Evolutionary conservation across 2,888 invertebrate genomes (phyloP), one percentile per base, ranked within the genome.

Genomic region (Drosophila vallismaia): DNA sequence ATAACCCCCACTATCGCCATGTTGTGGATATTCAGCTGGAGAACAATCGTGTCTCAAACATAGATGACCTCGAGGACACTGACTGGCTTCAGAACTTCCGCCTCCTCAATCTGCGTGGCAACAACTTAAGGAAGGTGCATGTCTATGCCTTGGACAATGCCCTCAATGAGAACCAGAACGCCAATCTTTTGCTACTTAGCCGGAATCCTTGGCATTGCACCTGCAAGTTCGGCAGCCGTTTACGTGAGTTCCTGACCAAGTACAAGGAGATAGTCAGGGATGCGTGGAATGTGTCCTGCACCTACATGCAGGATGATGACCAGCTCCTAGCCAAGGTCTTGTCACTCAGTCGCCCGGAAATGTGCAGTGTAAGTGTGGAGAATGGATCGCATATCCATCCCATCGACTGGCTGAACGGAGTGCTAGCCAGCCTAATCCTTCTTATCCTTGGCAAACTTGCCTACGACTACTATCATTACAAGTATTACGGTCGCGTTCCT

Each of bases 191-290:
- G 31, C 94, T 93, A 83, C 92, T 97, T 0, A 95, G 96, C 0
- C 92, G 93, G 71, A 97, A 97, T 91, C 96, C 96, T 0, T 97
- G 96, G 96, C 93, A 94, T 28, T 97, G 97, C 88, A 95, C 96
- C 83, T 97, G 97, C 77, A 93, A 94, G 74, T 96, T 95, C 90
- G 95, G 95, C 4, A 96, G 96, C 45, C 93, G 94, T 40, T 95
- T 97, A 88, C 95, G 96, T 88, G 95, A 94, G 45, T 90, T 95
- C 48, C 90, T 95, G 9, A 92, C 94, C 75, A 95, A 95, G 86
- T 96, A 96, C 89, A 93, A 94, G 70, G 92, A 93, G 19, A 93
- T 96, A 58, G 94, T 97, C 67, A 92, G 93, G 60, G 96, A 97
- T 84, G 91, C 94, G 2, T 90, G 92, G 19, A 95, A 96, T 76